Percentiles rank a stretch among this genome's conserved stretches.
Evolutionary conservation across 2,888 invertebrate genomes (phyloP).

Genomic region (Lathronympha strigana): DNA sequence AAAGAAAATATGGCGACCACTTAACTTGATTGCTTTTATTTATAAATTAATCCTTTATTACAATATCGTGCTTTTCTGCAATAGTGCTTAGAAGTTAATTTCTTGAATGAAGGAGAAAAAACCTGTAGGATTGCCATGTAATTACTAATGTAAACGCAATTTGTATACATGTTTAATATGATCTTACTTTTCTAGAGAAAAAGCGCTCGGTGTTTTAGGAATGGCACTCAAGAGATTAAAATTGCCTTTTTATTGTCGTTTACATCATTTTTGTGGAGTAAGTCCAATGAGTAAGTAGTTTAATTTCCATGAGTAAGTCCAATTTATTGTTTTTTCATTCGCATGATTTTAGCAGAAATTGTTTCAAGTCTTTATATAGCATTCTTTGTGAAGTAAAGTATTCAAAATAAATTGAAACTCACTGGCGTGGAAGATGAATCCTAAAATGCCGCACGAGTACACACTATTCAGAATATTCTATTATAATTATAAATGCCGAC

Average conservation of each 20-base stretch:
- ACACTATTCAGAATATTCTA: too few species aligned
- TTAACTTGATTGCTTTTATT: constrained; percentile 33
- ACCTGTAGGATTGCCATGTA: background rate
- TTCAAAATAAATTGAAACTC: too few species aligned
- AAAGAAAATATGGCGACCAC: constrained; percentile 36
- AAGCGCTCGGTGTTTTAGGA: background rate
- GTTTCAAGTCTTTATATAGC: too few species aligned
- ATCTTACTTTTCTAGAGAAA: constrained; percentile 9
- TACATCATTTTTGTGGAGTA: background rate
- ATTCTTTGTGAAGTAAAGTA: too few species aligned
- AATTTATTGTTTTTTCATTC: too few species aligned
- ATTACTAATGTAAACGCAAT: constrained; percentile 16
- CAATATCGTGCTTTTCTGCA: background rate
- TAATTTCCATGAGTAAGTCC: too few species aligned
- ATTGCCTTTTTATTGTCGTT: constrained; percentile 1
- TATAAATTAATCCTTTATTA: constrained; percentile 27
- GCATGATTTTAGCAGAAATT: too few species aligned
- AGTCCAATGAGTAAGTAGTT: too few species aligned
- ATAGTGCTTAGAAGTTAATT: constrained; percentile 22
- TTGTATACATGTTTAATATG: constrained; percentile 13
- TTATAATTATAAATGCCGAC: too few species aligned
- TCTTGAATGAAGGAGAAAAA: background rate
- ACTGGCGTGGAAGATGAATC: too few species aligned
- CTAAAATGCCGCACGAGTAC: too few species aligned
- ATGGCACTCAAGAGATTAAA: constrained; percentile 7